A percentile compares a stretch with the other conserved stretches of the same genome.
phyloP scores from a whole-genome alignment of 2,797 vertebrate genomes.

The Coreius guichenoti region DNA sequence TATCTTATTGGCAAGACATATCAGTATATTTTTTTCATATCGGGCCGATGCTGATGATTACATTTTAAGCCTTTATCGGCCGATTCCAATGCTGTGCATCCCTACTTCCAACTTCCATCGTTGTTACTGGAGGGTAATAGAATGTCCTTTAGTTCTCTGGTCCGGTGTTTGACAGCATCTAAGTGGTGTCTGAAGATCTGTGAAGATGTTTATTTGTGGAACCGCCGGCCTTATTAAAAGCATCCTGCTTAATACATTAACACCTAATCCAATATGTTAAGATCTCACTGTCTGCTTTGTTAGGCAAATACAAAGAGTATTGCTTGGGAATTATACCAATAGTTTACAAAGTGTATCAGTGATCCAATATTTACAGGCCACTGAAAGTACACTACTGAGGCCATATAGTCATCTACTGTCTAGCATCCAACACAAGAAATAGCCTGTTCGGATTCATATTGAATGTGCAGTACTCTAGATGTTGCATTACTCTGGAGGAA shows the following conservation, averaged over 20 bases:
- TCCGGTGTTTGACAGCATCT: neutral
- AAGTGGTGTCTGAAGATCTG: neutral
- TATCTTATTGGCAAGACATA: too few species aligned
- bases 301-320: neutral
- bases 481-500: neutral
- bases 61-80: too few species aligned
- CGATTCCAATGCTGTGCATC: neutral
- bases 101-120: too few species aligned
- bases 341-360: neutral
- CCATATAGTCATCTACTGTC: neutral
- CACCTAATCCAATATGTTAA: neutral
- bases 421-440: neutral
- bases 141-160: neutral
- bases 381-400: neutral
- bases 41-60: too few species aligned
- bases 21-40: too few species aligned
- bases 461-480: neutral
- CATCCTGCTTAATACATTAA: neutral
- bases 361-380: conserved; percentile 3
- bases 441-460: neutral
- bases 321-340: neutral
- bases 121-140: neutral
- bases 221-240: neutral
- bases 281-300: neutral
- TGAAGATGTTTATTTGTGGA: conserved; percentile 11